Evolutionary conservation across 2,888 invertebrate species (phyloP).

Genomic region (Diplolepis rosae): DNA sequence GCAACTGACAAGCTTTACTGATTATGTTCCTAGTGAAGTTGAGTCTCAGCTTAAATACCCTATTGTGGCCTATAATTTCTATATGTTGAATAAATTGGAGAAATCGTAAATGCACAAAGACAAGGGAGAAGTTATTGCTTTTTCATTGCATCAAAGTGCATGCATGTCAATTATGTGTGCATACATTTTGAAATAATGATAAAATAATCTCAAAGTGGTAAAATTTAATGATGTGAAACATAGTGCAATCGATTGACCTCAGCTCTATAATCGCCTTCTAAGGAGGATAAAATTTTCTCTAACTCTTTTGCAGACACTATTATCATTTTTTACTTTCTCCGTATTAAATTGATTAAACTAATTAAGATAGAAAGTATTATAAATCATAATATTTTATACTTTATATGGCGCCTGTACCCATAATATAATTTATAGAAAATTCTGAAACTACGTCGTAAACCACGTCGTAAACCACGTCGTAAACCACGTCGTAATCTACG

Average conservation of each 20-base stretch:
- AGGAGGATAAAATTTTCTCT: background rate
- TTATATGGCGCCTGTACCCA: no score
- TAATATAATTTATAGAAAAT: no score
- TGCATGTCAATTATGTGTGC: background rate
- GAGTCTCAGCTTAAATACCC: conserved; percentile 11
- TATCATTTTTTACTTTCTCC: background rate
- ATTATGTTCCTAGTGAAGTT: conserved; percentile 3
- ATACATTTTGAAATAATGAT: conserved; percentile 1
- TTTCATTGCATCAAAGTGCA: background rate
- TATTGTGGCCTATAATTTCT: conserved; percentile 3
- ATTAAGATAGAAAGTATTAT: no score
- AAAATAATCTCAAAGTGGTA: background rate
- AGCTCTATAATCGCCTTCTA: background rate
- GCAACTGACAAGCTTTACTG: background rate
- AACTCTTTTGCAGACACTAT: background rate
- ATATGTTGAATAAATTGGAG: background rate
- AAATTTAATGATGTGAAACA: conserved; percentile 2
- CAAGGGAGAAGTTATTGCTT: conserved; percentile 5
- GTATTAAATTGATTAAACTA: background rate
- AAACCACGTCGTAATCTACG: no score
- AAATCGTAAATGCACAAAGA: conserved; percentile 5
- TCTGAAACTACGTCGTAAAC: no score
- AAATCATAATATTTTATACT: no score
- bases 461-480: no score
- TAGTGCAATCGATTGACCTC: background rate